Conservation (phyloP, 2,113 vertebrate genomes). For the Grammomys dolichurus region DNA sequence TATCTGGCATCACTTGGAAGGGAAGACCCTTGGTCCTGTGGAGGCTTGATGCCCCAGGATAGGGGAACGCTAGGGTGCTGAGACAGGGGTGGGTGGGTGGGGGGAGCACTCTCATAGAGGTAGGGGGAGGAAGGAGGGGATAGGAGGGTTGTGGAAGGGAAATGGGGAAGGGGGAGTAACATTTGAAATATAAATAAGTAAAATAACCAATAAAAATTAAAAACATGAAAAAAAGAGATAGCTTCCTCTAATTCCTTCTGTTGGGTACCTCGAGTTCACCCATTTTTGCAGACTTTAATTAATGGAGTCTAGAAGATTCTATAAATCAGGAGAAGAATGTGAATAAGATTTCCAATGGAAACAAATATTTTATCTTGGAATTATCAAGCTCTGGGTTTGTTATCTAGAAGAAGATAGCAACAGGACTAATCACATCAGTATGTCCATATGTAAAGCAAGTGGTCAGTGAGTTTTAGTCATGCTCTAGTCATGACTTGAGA, state of each 20-base stretch:
- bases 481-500: neutral
- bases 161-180: too few species aligned
- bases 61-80: too few species aligned
- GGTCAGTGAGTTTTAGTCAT: neutral
- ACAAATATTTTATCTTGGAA: neutral
- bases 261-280: neutral
- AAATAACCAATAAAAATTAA: too few species aligned
- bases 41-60: too few species aligned
- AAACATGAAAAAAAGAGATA: too few species aligned
- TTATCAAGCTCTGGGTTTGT: neutral
- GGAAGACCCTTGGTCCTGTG: too few species aligned
- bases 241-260: neutral
- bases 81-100: too few species aligned
- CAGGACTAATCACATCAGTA: neutral
- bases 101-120: too few species aligned
- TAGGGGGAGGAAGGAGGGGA: too few species aligned
- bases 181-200: too few species aligned
- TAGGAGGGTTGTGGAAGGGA: too few species aligned
- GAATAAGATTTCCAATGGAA: neutral
- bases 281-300: neutral
- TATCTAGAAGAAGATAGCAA: neutral
- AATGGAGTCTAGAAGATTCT: neutral
- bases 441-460: neutral
- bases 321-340: neutral
- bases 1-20: too few species aligned